Base-by-base conservation (phyloP, 1,140 invertebrate species). In the Diuraphis noxia region DNA sequence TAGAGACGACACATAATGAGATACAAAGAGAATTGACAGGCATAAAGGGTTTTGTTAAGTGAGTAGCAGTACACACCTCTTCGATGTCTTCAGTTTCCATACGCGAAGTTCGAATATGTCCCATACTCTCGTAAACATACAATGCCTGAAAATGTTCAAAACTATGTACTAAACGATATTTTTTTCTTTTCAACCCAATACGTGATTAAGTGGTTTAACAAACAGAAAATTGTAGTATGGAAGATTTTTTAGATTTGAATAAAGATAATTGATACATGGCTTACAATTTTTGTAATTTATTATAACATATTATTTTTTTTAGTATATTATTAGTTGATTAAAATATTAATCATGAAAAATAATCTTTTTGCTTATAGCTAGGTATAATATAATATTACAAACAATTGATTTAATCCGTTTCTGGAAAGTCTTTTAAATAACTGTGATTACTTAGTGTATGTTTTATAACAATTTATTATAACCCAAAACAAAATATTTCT, bases 21-120 rank as follows among this genome's bases (percentile, higher is more conserved):
- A 63, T 1, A n/a, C 30, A n/a, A 1, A n/a, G 13, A n/a, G 4
- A 13, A 63, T n/a, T 63, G 56, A 63, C 40, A 34, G 82, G 1
- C 7, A n/a, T n/a, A n/a, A 34, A n/a, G 1, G 30, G 30, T 43
- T 81, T 84, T 43, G 23, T 19, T 84, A 84, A 84, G 10, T 43
- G 17, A n/a, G 41, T 43, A 43, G 30, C 19, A 43, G n/a, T 85
- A 91, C 89, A 52, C 89, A 91, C 89, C 89, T 91, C 89, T 82
- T 91, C 77, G 34, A 91, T 82, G 23, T 91, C 89, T 52, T 82
- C 72, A 40, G 21, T 79, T 91, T 38, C 43, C 41, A 91, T 38
- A 82, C 4, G 19, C 38, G 89, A 82, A 46, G 89, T 91, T 49
- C 77, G 89, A 30, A 82, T 81, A 49, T 82, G 34, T 40, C 89